Percentiles rank a stretch among this genome's conserved stretches.
Evolutionary conservation across 2,113 vertebrate genomes (phyloP).

Genomic region (Heloderma charlesbogerti): DNA sequence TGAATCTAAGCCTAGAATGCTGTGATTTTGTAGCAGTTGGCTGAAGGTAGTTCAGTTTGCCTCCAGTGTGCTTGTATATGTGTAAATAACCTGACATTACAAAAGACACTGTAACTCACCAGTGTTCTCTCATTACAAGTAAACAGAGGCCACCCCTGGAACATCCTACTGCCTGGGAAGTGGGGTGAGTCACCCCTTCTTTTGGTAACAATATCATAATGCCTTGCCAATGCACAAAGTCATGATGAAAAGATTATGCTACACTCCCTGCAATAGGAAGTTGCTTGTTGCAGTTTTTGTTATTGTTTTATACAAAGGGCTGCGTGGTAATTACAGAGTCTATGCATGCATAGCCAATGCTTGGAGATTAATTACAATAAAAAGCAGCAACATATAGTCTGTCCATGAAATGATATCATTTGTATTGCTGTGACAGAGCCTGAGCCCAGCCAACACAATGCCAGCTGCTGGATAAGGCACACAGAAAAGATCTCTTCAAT

Average conservation of each 20-base stretch:
- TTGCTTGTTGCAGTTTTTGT: rapidly evolving
- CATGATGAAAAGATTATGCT: neutral
- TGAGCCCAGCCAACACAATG: neutral
- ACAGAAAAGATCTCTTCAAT: neutral
- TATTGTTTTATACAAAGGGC: neutral
- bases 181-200: neutral
- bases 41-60: neutral
- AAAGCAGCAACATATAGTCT: neutral
- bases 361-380: neutral
- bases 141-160: neutral
- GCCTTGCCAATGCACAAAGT: no score
- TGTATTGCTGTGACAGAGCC: neutral
- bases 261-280: neutral
- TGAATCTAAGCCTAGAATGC: no score
- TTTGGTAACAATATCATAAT: neutral
- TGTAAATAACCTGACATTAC: neutral
- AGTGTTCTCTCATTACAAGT: neutral
- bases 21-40: neutral
- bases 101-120: neutral
- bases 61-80: neutral
- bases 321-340: neutral
- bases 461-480: neutral
- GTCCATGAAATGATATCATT: conserved; percentile 9
- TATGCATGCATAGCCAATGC: neutral
- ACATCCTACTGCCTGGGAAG: neutral